Evolutionary conservation across 30 jellyfish, hydroid and myxozoan genomes (phyloP).

Genomic region (Aurelia sp.): DNA sequence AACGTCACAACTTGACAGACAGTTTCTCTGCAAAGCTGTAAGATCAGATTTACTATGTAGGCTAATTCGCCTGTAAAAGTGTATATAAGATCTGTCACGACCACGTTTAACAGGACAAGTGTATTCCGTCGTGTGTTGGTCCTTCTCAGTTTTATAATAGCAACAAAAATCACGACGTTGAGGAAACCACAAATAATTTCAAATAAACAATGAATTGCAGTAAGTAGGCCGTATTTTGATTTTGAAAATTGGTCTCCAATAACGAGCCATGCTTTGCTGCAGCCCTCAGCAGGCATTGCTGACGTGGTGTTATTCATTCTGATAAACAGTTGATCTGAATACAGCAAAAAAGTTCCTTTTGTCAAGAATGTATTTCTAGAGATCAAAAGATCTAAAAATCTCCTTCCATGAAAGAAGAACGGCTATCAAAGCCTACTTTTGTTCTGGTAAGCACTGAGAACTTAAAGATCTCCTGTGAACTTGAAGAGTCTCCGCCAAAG

Average conservation of each 20-base stretch:
- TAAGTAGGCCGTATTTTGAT: constrained; percentile 5
- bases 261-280: constrained; percentile 50
- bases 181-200: constrained; percentile 21
- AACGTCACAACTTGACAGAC: constrained; percentile 22
- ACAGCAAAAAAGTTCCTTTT: too few species aligned
- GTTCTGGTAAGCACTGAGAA: too few species aligned
- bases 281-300: constrained; percentile 1
- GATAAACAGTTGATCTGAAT: neutral
- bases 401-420: too few species aligned
- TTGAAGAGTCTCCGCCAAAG: too few species aligned
- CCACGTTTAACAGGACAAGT: constrained; percentile 20
- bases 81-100: constrained; percentile 54
- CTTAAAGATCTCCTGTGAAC: too few species aligned
- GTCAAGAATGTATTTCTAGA: too few species aligned
- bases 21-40: constrained; percentile 15
- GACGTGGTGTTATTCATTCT: neutral
- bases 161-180: constrained; percentile 23
- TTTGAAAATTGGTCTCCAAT: neutral
- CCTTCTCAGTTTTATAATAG: constrained; percentile 17
- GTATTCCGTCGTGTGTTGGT: constrained; percentile 8
- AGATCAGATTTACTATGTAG: constrained; percentile 19
- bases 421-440: too few species aligned
- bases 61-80: constrained; percentile 36
- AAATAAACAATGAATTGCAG: constrained; percentile 25
- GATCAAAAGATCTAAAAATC: too few species aligned